Base-by-base conservation (phyloP, 2,113 vertebrate genomes). In the Rynchops niger region DNA sequence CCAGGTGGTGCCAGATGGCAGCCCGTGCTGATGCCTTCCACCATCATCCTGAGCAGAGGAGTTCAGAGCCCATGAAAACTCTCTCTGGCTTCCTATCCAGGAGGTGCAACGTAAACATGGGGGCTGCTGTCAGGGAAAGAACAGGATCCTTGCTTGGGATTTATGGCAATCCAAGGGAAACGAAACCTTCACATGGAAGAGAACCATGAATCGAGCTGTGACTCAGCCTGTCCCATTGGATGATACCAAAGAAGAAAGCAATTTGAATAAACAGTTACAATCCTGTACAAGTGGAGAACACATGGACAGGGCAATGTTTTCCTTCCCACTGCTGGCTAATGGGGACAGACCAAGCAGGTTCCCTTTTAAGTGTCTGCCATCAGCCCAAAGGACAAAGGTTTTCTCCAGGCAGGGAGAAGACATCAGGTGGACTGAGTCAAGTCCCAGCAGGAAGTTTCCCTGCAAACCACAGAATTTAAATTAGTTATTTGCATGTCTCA, bases 381-480 rank as follows among this genome's bases (percentile, higher is more conserved):
- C 73, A 80, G 69, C n/a, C 67, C 78, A 6, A 34, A 86, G 61
- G 55, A 84, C 23, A 82, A 79, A 91, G 40, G 21, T 47, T 93
- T 94, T 76, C 89, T 90, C 53, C 58, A 93, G 66, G 50, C n/a
- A 15, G 62, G 50, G 20, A 92, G 67, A 88, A 47, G 74, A 29
- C 34, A 87, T 50, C 70, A 32, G 61, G 59, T 89, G 58, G 63
- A 47, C 59, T 72, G 62, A 85, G 49, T 72, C 32, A 77, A 77
- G 53, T 62, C 55, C 49, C 82, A 94, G 78, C 58, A 86, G 66
- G 47, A 95, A 78, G 50, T 74, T 82, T 73, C 36, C 55, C 58
- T 88, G 63, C 32, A 91, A 95, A 96, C 94, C 50, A 71, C 11
- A 52, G 63, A 88, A 70, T 77, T 90, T 34, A 86, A 90, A 91